Base-by-base conservation (phyloP, 2,888 invertebrate species). In the Lissonota sp. region DNA sequence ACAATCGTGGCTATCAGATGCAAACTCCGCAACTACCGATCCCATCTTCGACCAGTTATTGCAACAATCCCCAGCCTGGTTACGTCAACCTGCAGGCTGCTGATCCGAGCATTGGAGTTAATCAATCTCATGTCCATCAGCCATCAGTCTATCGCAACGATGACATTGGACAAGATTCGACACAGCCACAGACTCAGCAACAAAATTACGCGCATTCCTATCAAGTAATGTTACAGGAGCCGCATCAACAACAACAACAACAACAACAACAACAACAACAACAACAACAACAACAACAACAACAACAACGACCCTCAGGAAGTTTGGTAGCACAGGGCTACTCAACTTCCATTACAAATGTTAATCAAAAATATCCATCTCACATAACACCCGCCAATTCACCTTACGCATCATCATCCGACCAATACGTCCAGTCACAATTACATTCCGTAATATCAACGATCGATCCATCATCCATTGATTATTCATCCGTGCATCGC, bases 381-480 rank as follows among this genome's bases (percentile, higher is more conserved):
- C 77, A 80, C 51, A 42, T 69, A 14, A 55, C 73, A 16, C 46
- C 63, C 8, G 10, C 77, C 4, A 72, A 77, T 58, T 62, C 69
- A n/a, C 14, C 77, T 16, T 79, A 82, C 46, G n/a, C 82, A 12
- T 42, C 80, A 12, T 42, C 66, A 0, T 16, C 73, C 44, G 84
- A 84, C 42, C 82, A 87, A 6, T 89, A 88, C 40, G 72, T 83
- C 6, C 85, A 84, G 14, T 73, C 83, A 39, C 88, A 86, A 14
- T 86, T 87, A 51, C 60, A 40, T 16, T 14, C 74, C 2, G 66
- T 51, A 8, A 49, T 71, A 40, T 4, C 80, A 10, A 72, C 72
- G 14, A 80, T 12, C 58, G 71, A 55, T 4, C 55, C 16, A 42
- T 16, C 74, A 7, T 46, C 79, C 37, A 12, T n/a, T 8, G 60